A percentile compares a stretch with the other conserved stretches of the same genome.
These are phyloP conservation scores for Myrmecophaga tridactyla DNA, from an alignment of 2,113 vertebrate species.

Conservation along the genomic window DNA sequence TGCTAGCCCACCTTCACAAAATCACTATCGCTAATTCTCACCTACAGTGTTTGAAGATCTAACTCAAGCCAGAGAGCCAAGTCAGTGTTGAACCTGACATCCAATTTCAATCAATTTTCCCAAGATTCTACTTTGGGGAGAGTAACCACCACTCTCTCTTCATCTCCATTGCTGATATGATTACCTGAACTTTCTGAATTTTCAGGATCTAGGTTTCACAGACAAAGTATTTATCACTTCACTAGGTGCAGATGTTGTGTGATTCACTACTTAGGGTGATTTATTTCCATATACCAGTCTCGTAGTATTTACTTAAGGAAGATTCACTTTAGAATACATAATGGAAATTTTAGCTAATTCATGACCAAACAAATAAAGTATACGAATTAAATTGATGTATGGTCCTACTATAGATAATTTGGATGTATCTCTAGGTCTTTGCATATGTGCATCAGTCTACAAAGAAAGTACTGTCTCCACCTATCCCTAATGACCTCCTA, in stretches of 20 bases:
- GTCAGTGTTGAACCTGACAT: background rate
- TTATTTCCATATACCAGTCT: conserved; percentile 22
- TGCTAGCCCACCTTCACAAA: background rate
- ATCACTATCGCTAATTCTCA: background rate
- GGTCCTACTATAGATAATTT: background rate
- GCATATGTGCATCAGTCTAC: background rate
- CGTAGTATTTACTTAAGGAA: conserved; percentile 31
- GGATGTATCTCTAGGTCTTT: conserved; percentile 30
- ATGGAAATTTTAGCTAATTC: conserved; percentile 33
- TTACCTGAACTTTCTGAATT: background rate
- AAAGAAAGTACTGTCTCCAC: background rate
- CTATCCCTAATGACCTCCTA: background rate
- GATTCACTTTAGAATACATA: conserved; percentile 14
- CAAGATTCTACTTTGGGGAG: background rate
- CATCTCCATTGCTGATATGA: background rate
- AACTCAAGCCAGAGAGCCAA: background rate
- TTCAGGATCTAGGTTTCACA: conserved; percentile 42
- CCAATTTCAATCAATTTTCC: conserved; percentile 6
- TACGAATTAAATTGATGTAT: background rate
- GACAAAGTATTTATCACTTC: conserved; percentile 46
- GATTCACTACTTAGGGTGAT: conserved; percentile 39
- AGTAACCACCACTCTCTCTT: background rate
- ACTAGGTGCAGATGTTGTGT: background rate
- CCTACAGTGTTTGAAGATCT: background rate
- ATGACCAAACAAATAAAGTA: conserved; percentile 35